Conservation (phyloP, 2,113 vertebrate species). For the Scatophagus argus region DNA sequence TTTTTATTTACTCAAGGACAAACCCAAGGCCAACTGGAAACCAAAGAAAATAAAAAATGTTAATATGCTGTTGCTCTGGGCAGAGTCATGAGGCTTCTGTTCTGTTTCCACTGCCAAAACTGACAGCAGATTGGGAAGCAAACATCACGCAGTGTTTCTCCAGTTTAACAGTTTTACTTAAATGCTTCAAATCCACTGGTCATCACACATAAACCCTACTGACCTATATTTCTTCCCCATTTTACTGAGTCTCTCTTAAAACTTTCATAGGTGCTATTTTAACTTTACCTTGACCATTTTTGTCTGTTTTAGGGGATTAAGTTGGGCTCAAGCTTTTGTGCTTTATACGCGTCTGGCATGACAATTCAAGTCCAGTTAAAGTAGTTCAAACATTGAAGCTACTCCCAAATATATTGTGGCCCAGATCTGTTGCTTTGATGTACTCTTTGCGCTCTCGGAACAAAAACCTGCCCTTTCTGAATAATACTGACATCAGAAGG, state of each 20-base stretch:
- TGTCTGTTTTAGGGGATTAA: constrained; percentile 1
- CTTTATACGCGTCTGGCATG: constrained; percentile 14
- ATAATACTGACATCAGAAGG: constrained; percentile 61
- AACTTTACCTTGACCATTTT: background rate
- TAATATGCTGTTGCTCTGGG: constrained; percentile 61
- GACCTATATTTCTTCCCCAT: constrained; percentile 1
- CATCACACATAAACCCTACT: background rate
- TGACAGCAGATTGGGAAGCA: constrained; percentile 59
- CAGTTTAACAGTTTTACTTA: constrained; percentile 38
- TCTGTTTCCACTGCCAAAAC: constrained; percentile 52
- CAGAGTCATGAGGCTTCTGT: constrained; percentile 58
- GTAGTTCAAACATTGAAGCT: constrained; percentile 38
- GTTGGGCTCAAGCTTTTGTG: background rate
- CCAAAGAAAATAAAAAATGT: constrained; percentile 54
- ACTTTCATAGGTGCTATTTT: constrained; percentile 2
- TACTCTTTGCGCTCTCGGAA: constrained; percentile 42
- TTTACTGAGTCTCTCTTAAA: background rate
- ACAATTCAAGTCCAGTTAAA: constrained; percentile 26
- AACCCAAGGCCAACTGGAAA: constrained; percentile 58
- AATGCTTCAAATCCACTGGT: constrained; percentile 25
- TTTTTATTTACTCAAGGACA: constrained; percentile 44
- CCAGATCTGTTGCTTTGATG: constrained; percentile 52
- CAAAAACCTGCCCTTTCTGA: constrained; percentile 45
- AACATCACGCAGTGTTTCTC: constrained; percentile 56
- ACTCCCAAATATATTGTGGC: constrained; percentile 53